phyloP scores from a whole-genome alignment of 2,797 vertebrate species.

The Tokudaia tokunoshimensis region DNA sequence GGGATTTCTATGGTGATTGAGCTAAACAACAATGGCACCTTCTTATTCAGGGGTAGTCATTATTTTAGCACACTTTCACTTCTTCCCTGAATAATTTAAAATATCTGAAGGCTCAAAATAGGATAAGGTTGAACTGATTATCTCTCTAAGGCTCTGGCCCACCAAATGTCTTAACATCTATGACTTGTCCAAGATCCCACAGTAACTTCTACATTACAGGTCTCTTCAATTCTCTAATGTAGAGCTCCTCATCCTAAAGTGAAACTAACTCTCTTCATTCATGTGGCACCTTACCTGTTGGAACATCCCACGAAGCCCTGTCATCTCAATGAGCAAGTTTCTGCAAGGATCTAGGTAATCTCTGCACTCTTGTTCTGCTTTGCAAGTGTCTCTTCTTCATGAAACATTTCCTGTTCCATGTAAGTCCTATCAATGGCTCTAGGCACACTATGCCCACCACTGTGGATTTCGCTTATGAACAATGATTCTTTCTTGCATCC shows the following conservation, averaged over 20 bases:
- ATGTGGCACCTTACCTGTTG: not conserved
- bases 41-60: not conserved
- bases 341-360: not conserved
- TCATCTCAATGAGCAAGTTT: not conserved
- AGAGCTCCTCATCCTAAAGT: not conserved
- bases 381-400: not conserved
- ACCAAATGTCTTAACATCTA: not conserved
- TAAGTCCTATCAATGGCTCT: not conserved
- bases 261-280: not conserved
- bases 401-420: constrained; percentile 1
- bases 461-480: not conserved
- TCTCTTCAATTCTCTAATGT: not conserved
- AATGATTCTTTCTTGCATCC: not conserved
- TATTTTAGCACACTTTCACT: not conserved
- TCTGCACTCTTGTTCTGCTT: not conserved
- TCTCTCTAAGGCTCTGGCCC: not conserved
- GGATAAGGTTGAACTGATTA: not conserved
- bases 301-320: not conserved
- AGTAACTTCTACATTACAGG: not conserved
- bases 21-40: not conserved
- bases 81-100: not conserved
- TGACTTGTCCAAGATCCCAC: not conserved
- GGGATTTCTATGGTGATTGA: not conserved
- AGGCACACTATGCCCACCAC: not conserved
- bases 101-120: not conserved